Base-by-base conservation (phyloP, 1,140 invertebrate genomes). In the Temnothorax nylanderi region DNA sequence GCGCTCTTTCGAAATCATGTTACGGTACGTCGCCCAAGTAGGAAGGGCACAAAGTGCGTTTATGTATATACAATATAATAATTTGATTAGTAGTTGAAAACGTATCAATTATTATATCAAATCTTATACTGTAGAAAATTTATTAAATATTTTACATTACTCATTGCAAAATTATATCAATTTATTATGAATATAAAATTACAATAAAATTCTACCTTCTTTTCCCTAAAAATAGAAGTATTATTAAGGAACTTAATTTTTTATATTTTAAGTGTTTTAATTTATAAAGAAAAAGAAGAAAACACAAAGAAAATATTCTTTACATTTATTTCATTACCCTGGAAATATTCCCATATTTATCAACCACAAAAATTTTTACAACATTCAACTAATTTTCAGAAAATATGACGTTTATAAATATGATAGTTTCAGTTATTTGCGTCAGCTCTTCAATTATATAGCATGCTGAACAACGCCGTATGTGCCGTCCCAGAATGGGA, bases 361-460 rank as follows among this genome's bases (percentile, higher is more conserved):
- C 18, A 32, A 1, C 16, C 26, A 56, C 5, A 10, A 3, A 4
- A 3, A 18, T 8, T 75, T 56, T 75, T 56, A 64, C 7, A 6
- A 11, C 18, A 18, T 18, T 34, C 6, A 78, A 4, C 47, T 44
- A 64, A 34, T 47, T 77, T 62, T 77, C 8, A 34, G 32, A 13
- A 21, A 21, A 56, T 56, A 56, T 56, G n/a, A 37, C 41, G 3
- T 18, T 1, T 3, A 41, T 41, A 80, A 54, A 56, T 56, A 65
- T 41, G 34, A 26, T 54, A 37, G 47, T 67, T 54, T 21, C 8
- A 21, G 16, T 71, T 56, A 62, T 71, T 56, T 56, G 21, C 51
- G 13, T 65, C 21, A 56, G 21, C 47, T 74, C 54, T 80, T 77
- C 69, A 34, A 26, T 89, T 86, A 67, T 86, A 67, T 72, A 67